These are phyloP conservation scores for Semaprochilodus insignis DNA, from an alignment of 2,797 vertebrate species.

Conservation along the genomic window DNA sequence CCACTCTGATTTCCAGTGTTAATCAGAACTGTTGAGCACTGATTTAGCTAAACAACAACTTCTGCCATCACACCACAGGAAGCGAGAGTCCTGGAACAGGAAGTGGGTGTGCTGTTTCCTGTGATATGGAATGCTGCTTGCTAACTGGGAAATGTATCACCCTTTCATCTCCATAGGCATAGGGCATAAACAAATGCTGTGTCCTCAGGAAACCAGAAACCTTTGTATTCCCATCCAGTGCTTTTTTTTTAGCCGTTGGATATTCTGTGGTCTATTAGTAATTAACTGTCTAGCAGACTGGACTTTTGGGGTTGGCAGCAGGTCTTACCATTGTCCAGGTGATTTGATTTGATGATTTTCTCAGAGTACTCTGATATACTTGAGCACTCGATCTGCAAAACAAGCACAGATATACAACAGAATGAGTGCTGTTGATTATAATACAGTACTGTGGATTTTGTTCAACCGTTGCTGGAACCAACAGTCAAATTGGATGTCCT, in stretches of 20 bases:
- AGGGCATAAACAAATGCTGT: slow-evolving; percentile 8
- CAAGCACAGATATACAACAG: not conserved
- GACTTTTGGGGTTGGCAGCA: not conserved
- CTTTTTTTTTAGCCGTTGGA: not conserved
- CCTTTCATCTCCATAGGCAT: slow-evolving; percentile 12
- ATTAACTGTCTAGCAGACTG: not conserved
- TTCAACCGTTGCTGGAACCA: not conserved
- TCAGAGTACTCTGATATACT: slow-evolving; percentile 98
- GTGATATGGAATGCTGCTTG: slow-evolving; percentile 29
- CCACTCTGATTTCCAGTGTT: slow-evolving; percentile 31
- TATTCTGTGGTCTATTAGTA: not conserved
- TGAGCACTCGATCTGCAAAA: slow-evolving; percentile 93
- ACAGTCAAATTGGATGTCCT: not conserved
- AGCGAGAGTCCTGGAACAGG: slow-evolving; percentile 34
- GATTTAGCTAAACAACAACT: slow-evolving; percentile 47
- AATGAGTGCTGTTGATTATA: not conserved
- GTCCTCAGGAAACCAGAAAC: not conserved
- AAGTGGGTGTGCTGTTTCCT: slow-evolving; percentile 49
- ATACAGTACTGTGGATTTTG: not conserved
- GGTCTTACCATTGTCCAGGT: slow-evolving; percentile 92
- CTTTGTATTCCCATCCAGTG: not conserved
- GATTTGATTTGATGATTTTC: slow-evolving; percentile 98
- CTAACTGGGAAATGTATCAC: slow-evolving; percentile 30
- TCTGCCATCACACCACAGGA: slow-evolving; percentile 44
- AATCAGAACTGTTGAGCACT: slow-evolving; percentile 48